Evolutionary conservation across 1,140 invertebrate genomes (phyloP), one percentile per base, ranked within the genome.

Genomic region (Eubasilissa regina): DNA sequence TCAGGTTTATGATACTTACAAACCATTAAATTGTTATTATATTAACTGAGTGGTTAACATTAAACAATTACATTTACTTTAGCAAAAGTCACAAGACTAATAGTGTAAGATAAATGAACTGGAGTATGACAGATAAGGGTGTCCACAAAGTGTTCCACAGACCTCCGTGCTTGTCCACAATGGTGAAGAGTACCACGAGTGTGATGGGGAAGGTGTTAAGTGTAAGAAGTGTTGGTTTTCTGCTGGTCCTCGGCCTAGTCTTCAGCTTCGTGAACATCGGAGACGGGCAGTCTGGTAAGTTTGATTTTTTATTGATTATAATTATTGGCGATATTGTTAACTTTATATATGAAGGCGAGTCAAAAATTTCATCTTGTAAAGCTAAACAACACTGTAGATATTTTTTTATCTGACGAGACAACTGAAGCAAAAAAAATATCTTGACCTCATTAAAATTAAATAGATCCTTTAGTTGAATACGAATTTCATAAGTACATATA

Each of bases 141-240:
- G 51, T 21, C 44, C 35, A 47, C 70, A 62, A 53, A 60, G 45
- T 66, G 48, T 80, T 80, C 45, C 79, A 80, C 48, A 68, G 64
- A 47, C 79, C 79, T n/a, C 79, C 79, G 21, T 80, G 79, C 60
- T 47, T 80, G 74, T 43, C 72, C 25, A 25, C 11, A 21, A 64
- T 25, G 19, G 25, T 21, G 25, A 44, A 11, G 58, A 4, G 58
- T 7, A 35, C 35, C 19, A 13, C 19, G 7, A 64, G 60, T 21
- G 60, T 25, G 60, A 64, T 25, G 19, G 35, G 35, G 10, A 64
- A 43, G 60, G n/a, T 13, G 72, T 56, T 44, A 17, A 55, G 72
- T 75, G 72, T 56, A 44, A 58, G 35, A 12, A 56, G 72, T 75
- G 72, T 56, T 56, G 48, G 48, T 19, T 15, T 56, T 12, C 45